These are phyloP conservation scores for Crocodylus rhombifer DNA, from an alignment of 2,797 vertebrate species.

Conservation along the genomic window DNA sequence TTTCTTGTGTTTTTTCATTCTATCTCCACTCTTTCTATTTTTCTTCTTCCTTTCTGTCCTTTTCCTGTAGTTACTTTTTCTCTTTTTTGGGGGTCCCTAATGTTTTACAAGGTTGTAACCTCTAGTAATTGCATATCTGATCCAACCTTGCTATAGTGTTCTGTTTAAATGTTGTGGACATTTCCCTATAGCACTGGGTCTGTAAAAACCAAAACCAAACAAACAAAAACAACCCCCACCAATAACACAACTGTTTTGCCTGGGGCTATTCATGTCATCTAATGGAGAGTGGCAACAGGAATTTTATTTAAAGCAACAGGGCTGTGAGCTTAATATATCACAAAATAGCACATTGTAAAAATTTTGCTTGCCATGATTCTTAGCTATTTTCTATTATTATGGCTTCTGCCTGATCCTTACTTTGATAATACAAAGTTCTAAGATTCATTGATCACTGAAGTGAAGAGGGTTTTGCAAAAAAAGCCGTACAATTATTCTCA, in stretches of 20 bases:
- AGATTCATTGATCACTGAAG: not conserved
- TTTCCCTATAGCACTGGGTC: constrained; percentile 53
- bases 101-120: not conserved
- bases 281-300: constrained; percentile 21
- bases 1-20: constrained; percentile 9
- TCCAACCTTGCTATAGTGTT: not conserved
- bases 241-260: constrained; percentile 25
- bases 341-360: not conserved
- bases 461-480: not conserved
- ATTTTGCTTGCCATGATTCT: constrained; percentile 24
- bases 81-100: not conserved
- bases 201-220: constrained; percentile 1
- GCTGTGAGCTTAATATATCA: not conserved
- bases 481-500: not conserved
- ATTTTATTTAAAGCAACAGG: constrained; percentile 49
- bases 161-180: constrained; percentile 57
- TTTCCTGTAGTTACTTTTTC: not conserved
- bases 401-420: not conserved
- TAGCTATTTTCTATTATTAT: constrained; percentile 5
- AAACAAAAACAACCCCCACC: too few species aligned
- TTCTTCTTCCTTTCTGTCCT: constrained; percentile 23
- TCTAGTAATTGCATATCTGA: constrained; percentile 32
- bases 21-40: not conserved
- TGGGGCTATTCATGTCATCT: constrained; percentile 42
- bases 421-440: not conserved